Conservation (phyloP, 2,888 invertebrate species). For the Cerastis leucographa region DNA sequence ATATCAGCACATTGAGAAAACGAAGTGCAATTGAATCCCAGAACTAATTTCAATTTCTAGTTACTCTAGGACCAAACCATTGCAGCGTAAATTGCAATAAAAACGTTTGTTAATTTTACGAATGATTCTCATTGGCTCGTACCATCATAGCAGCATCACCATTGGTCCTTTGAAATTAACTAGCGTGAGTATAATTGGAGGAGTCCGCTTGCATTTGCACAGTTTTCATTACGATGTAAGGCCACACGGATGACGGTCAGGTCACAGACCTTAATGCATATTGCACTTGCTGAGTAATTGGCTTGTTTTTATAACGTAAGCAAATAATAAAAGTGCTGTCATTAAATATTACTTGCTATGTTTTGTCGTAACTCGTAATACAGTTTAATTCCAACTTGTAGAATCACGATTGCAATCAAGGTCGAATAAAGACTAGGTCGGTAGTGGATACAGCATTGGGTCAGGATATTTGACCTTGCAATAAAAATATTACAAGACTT, state of each 20-base stretch:
- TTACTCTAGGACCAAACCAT: constrained; percentile 8
- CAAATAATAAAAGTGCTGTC: constrained; percentile 51
- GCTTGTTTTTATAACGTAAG: constrained; percentile 55
- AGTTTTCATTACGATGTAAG: constrained; percentile 72
- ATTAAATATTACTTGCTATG: constrained; percentile 35
- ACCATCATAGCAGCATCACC: constrained; percentile 19
- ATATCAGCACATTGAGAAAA: constrained; percentile 16
- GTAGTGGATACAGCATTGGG: constrained; percentile 56
- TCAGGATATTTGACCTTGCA: constrained; percentile 66
- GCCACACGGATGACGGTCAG: constrained; percentile 72
- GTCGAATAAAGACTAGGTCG: constrained; percentile 61
- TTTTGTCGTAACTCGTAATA: constrained; percentile 37
- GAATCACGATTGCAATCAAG: constrained; percentile 63
- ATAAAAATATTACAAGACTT: constrained; percentile 56
- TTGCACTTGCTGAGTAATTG: constrained; percentile 67
- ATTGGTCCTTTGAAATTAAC: constrained; percentile 60
- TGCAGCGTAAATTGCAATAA: constrained; percentile 30
- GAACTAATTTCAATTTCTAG: constrained; percentile 22
- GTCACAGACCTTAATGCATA: constrained; percentile 72
- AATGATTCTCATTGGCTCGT: constrained; percentile 48
- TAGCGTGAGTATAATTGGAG: constrained; percentile 57
- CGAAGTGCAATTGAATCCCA: constrained; percentile 17
- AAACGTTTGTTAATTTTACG: constrained; percentile 35
- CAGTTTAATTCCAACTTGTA: constrained; percentile 53
- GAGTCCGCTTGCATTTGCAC: constrained; percentile 58